Evolutionary conservation across 2,113 vertebrate species (phyloP), one percentile per base, ranked within the genome.

Genomic region (Acinonyx jubatus): DNA sequence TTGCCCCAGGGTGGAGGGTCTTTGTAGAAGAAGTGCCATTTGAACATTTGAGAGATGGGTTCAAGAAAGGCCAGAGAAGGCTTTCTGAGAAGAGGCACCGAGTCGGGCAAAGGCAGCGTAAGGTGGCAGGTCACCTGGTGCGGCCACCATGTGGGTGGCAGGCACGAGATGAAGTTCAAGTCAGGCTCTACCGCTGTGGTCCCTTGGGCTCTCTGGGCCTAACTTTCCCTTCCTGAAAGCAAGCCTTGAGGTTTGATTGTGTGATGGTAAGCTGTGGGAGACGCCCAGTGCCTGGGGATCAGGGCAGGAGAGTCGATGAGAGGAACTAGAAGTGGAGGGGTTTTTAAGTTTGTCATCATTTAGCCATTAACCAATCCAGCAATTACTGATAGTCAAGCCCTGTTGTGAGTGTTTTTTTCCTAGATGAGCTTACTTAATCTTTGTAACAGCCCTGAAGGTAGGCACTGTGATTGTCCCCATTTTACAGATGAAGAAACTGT

Each of bases 11-110:
- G 29, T 79, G 48, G 41, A 65, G 92, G 81, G 18, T 91, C 94
- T 96, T 96, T 65, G 68, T 89, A 55, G 95, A 41, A 94, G 96
- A 95, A 95, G 31, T 71, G 33, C 73, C 92, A 36, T 41, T 76
- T 27, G 78, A 84, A 95, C 29, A 3, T 84, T 41, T 69, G 63
- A 87, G 88, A 71, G 76, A 63, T 69, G n/a, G 63, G 13, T 45
- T 68, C 69, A 87, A 87, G 91, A 61, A 96, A 92, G 36, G 76
- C 79, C 61, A 50, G 61, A 50, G 38, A 93, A 48, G 80, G 61
- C 31, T 8, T 91, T 69, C 31, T 31, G 11, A 83, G 93, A 65
- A 79, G n/a, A 74, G 33, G 6, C 21, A 13, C 25, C 12, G 45
- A 69, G 55, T 29, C 2, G 0, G 38, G 63, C 33, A 50, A 61